These are phyloP conservation scores for Sacculina carcini DNA, from an alignment of 2,888 invertebrate genomes.

Conservation along the genomic window DNA sequence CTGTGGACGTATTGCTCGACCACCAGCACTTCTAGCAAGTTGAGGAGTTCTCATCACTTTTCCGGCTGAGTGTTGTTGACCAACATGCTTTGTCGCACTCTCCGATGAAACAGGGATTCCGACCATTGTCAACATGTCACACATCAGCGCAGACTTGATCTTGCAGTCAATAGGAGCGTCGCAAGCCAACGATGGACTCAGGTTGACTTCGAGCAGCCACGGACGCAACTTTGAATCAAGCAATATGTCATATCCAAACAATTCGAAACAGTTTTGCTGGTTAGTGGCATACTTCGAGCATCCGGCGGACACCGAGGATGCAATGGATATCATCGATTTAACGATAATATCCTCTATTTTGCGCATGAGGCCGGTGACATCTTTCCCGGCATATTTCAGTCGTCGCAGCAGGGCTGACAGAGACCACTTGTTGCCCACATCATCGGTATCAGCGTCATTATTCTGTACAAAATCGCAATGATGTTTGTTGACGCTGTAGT, in stretches of 20 bases:
- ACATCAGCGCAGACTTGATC: constrained; percentile 66
- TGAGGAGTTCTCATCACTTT: background rate
- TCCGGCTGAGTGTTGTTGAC: too few species aligned
- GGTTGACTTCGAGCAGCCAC: constrained; percentile 81
- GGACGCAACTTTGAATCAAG: constrained; percentile 67
- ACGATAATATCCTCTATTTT: constrained; percentile 78
- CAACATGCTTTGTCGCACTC: too few species aligned
- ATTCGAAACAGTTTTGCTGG: constrained; percentile 24
- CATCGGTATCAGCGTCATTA: constrained; percentile 73
- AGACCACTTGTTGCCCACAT: constrained; percentile 93
- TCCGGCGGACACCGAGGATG: constrained; percentile 56
- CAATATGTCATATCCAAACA: constrained; percentile 84
- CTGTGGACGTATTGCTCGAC: too few species aligned
- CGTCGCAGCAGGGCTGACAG: constrained; percentile 71
- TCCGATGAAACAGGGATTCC: constrained; percentile 61
- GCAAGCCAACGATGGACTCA: constrained; percentile 71
- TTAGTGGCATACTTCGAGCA: constrained; percentile 72
- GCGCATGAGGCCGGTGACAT: constrained; percentile 70
- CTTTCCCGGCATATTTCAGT: constrained; percentile 52
- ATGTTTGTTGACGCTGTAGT: constrained; percentile 93
- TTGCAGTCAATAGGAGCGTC: constrained; percentile 80
- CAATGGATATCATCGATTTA: constrained; percentile 69
- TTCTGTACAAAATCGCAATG: constrained; percentile 82
- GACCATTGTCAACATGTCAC: constrained; percentile 70
- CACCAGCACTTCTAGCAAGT: background rate